These are phyloP conservation scores for Hormaphis cornu DNA, from an alignment of 1,140 invertebrate genomes.

Conservation along the genomic window DNA sequence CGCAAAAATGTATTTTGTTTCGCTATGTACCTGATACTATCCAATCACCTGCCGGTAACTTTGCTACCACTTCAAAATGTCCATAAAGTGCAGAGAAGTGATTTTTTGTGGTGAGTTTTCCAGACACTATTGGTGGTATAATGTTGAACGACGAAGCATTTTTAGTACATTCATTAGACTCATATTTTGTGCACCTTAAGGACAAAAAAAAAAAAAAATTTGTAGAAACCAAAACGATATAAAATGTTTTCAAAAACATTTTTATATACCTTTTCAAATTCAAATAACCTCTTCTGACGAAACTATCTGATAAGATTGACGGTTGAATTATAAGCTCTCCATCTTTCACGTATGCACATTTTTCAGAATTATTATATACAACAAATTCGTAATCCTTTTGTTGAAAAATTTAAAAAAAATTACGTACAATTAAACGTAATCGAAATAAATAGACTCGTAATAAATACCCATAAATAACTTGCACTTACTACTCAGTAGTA, in stretches of 20 bases:
- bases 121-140: constrained; percentile 54
- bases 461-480: not conserved
- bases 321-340: constrained; percentile 30
- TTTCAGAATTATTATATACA: constrained; percentile 18
- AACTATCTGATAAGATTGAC: not conserved
- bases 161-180: constrained; percentile 32
- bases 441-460: no score
- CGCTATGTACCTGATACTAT: constrained; percentile 54
- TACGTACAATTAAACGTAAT: not conserved
- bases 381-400: constrained; percentile 36
- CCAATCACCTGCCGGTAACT: constrained; percentile 64
- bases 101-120: constrained; percentile 51
- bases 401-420: not conserved
- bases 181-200: constrained; percentile 33
- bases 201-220: not conserved
- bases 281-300: constrained; percentile 7
- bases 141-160: constrained; percentile 41
- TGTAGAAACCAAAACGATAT: not conserved
- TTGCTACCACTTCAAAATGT: constrained; percentile 55
- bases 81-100: constrained; percentile 60
- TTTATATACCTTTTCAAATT: constrained; percentile 15
- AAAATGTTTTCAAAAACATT: not conserved
- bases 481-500: no score
- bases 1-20: no score
- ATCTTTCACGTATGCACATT: constrained; percentile 15